Evolutionary conservation across 1,140 invertebrate genomes (phyloP).

Genomic region (Drosophila prosaltans): DNA sequence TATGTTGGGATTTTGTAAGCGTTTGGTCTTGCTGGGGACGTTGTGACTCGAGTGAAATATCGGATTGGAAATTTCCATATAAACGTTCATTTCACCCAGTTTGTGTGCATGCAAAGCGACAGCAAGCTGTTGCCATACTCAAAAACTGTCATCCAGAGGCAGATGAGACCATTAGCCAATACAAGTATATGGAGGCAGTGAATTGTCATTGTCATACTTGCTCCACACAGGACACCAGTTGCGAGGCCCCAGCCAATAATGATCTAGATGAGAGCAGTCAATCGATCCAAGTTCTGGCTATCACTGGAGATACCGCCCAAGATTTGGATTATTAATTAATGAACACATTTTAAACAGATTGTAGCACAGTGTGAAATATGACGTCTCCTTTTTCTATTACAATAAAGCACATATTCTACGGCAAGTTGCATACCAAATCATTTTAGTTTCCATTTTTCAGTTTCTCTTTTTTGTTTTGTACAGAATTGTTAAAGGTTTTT

Average conservation of each 20-base stretch:
- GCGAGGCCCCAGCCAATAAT: constrained; percentile 77
- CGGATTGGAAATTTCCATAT: constrained; percentile 93
- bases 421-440: constrained; percentile 48
- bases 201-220: constrained; percentile 85
- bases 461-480: constrained; percentile 4
- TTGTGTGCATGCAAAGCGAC: constrained; percentile 89
- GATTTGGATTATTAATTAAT: constrained; percentile 68
- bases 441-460: constrained; percentile 1
- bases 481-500: constrained; percentile 39
- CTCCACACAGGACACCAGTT: constrained; percentile 79
- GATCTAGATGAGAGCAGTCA: constrained; percentile 51
- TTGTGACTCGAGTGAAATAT: constrained; percentile 93
- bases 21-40: constrained; percentile 92
- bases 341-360: background rate
- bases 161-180: constrained; percentile 84
- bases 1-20: constrained; percentile 86
- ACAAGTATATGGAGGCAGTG: constrained; percentile 87
- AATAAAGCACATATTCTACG: constrained; percentile 45
- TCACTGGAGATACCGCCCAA: constrained; percentile 63
- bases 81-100: constrained; percentile 92
- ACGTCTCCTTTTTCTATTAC: constrained; percentile 14
- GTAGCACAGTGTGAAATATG: constrained; percentile 16
- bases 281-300: constrained; percentile 53
- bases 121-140: constrained; percentile 84
- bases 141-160: constrained; percentile 87